phyloP scores from a whole-genome alignment of 2,888 invertebrate species.

The Petrolisthes manimaculis region DNA sequence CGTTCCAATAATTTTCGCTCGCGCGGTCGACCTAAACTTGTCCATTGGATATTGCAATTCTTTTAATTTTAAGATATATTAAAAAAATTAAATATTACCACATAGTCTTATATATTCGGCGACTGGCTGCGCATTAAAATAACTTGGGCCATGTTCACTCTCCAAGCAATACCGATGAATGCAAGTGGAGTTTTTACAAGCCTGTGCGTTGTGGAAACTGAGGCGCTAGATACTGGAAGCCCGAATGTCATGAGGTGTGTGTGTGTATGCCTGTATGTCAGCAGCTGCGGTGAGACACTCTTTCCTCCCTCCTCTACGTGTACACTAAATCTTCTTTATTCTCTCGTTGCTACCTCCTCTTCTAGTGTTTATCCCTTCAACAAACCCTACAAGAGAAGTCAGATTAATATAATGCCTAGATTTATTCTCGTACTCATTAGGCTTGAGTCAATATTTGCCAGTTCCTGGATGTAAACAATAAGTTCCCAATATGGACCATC shows the following conservation, averaged over 20 bases:
- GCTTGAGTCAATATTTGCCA: too few relatives aligned
- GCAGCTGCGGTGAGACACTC: conserved; percentile 45
- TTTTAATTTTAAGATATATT: not conserved
- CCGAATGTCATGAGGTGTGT: not conserved
- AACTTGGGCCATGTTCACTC: not conserved
- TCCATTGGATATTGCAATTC: not conserved
- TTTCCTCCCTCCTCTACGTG: conserved; percentile 1
- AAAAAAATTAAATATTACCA: not conserved
- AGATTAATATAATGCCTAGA: too few relatives aligned
- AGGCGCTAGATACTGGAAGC: not conserved
- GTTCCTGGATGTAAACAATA: too few relatives aligned
- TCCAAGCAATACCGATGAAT: not conserved
- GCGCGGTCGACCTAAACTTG: not conserved
- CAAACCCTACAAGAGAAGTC: not conserved
- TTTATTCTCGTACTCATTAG: too few relatives aligned
- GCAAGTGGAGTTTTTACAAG: not conserved
- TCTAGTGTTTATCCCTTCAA: not conserved
- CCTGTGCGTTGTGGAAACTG: conserved; percentile 7
- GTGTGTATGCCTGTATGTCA: not conserved
- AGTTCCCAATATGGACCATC: too few relatives aligned
- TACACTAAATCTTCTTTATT: not conserved
- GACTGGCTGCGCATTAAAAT: not conserved
- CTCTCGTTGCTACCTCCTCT: not conserved
- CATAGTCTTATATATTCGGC: not conserved
- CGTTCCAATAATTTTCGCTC: conserved; percentile 16